These are phyloP conservation scores for Tinamus guttatus DNA, from an alignment of 2,113 vertebrate species.

Conservation along the genomic window DNA sequence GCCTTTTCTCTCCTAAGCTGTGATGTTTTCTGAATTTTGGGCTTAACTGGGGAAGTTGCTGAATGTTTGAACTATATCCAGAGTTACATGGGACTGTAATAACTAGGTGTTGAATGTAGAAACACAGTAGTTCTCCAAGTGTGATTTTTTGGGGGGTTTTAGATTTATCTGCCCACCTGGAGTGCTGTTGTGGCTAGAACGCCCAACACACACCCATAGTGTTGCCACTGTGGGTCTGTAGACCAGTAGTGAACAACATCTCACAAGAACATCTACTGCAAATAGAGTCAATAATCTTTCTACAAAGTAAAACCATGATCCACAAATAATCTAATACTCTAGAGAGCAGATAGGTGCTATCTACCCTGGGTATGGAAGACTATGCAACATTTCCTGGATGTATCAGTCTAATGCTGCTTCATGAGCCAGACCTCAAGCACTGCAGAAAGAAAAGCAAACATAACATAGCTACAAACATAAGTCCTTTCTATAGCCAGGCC, in stretches of 20 bases:
- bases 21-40: not conserved
- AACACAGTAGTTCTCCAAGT: not conserved
- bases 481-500: not conserved
- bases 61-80: not conserved
- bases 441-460: not conserved
- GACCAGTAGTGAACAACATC: not conserved
- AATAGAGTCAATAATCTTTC: not conserved
- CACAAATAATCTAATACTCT: not conserved
- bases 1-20: not conserved
- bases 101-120: not conserved
- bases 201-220: accelerated
- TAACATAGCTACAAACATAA: not conserved
- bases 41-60: not conserved
- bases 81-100: not conserved
- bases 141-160: not conserved
- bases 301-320: not conserved
- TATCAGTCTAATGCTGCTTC: not conserved
- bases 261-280: not conserved
- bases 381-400: not conserved
- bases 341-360: not conserved
- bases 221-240: not conserved
- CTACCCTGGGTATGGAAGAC: not conserved
- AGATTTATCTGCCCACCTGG: not conserved
- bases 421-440: not conserved
- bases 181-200: not conserved